Evolutionary conservation across 2,113 vertebrate species (phyloP).

Genomic region (Xiphophorus couchianus): DNA sequence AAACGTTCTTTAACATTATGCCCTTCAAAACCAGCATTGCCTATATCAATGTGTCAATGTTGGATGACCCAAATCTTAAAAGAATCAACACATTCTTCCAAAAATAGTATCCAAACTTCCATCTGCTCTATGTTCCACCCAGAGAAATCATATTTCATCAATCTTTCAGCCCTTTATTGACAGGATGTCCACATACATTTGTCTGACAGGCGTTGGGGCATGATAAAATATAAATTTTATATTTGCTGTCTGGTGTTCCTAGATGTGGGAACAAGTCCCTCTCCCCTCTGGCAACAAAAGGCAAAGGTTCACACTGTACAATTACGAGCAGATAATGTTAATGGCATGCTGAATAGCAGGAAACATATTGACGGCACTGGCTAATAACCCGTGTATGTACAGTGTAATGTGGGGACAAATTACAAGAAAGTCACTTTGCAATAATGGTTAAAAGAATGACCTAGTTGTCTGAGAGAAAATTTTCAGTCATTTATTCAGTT

Average conservation of each 20-base stretch:
- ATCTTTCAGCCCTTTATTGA: slow-evolving; percentile 81
- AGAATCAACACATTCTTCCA: slow-evolving; percentile 62
- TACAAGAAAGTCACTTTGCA: slow-evolving; percentile 47
- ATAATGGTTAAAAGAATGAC: slow-evolving; percentile 21
- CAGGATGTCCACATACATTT: slow-evolving; percentile 79
- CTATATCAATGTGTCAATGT: slow-evolving; percentile 41
- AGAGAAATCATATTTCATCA: slow-evolving; percentile 77
- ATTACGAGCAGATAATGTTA: slow-evolving; percentile 65
- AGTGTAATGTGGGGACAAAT: slow-evolving; percentile 33
- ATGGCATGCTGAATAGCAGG: slow-evolving; percentile 49
- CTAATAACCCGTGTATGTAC: slow-evolving; percentile 13
- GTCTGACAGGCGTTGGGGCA: slow-evolving; percentile 64
- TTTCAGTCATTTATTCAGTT: slow-evolving; percentile 17
- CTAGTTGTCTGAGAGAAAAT: slow-evolving; percentile 42
- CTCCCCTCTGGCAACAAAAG: slow-evolving; percentile 65
- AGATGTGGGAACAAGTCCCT: slow-evolving; percentile 43
- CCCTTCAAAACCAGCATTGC: neutral
- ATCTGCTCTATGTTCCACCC: slow-evolving; percentile 68
- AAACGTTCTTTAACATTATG: neutral
- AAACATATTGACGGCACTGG: slow-evolving; percentile 51
- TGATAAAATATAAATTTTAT: slow-evolving; percentile 79
- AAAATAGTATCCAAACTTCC: slow-evolving; percentile 76
- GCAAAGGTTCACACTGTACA: slow-evolving; percentile 58
- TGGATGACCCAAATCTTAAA: slow-evolving; percentile 44
- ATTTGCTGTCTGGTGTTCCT: slow-evolving; percentile 62